phyloP scores from a whole-genome alignment of 2,113 vertebrate species.

The Tyrannus savana region DNA sequence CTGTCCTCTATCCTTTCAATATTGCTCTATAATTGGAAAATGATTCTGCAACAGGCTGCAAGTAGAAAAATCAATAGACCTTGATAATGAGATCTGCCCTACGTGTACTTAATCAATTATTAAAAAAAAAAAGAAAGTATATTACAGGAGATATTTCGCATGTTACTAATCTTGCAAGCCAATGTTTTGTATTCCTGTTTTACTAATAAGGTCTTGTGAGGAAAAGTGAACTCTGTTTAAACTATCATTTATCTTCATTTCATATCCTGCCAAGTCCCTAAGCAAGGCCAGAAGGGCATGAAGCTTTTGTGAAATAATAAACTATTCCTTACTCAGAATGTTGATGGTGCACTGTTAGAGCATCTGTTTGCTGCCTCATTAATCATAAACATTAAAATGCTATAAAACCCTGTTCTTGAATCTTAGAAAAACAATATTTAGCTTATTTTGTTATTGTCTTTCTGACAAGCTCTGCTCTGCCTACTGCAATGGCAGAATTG shows the following conservation, averaged over 20 bases:
- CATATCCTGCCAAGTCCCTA: slow-evolving; percentile 47
- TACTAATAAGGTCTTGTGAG: slow-evolving; percentile 39
- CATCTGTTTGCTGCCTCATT: slow-evolving; percentile 52
- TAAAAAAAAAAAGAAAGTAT: neutral
- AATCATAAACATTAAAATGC: slow-evolving; percentile 30
- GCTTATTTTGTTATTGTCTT: neutral
- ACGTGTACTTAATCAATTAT: slow-evolving; percentile 30
- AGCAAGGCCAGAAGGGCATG: slow-evolving; percentile 52
- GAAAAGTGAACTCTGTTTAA: slow-evolving; percentile 43
- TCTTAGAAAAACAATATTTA: slow-evolving; percentile 32
- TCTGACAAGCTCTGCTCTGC: neutral
- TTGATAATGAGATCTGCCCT: slow-evolving; percentile 46
- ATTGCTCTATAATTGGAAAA: slow-evolving; percentile 36
- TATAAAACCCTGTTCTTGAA: neutral
- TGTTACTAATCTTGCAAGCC: neutral
- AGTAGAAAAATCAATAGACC: slow-evolving; percentile 41
- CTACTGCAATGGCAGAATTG: neutral
- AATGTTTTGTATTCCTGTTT: neutral
- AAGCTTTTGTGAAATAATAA: slow-evolving; percentile 55
- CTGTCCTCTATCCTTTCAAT: neutral
- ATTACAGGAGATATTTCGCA: neutral
- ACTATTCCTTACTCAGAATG: neutral
- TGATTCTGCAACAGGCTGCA: slow-evolving; percentile 20
- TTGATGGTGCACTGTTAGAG: slow-evolving; percentile 33
- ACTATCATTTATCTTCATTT: slow-evolving; percentile 64